Evolutionary conservation across 1,140 invertebrate species (phyloP).

Genomic region (Cyclargus thomasi): DNA sequence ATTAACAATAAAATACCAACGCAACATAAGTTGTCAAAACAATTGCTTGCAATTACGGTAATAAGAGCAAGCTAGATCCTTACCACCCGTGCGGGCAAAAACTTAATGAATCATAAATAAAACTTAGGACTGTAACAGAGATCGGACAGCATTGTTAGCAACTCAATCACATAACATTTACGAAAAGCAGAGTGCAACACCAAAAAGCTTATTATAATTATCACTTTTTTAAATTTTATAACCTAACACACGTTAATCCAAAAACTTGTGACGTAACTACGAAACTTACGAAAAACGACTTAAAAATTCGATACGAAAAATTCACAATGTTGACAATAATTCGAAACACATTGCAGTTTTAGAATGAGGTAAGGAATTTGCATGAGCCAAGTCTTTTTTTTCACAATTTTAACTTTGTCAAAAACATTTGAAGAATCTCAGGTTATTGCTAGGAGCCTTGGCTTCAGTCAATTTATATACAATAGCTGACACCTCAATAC

Average conservation of each 20-base stretch:
- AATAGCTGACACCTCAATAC: not conserved
- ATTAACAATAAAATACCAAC: constrained; percentile 20
- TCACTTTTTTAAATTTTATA: not conserved
- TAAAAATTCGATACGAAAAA: no score
- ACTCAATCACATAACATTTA: not conserved
- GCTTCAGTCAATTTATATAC: not conserved
- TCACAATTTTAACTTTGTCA: not conserved
- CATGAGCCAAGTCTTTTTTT: not conserved
- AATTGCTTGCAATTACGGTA: not conserved
- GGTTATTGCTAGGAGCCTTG: no score
- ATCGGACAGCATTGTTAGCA: constrained; percentile 1
- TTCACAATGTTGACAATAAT: not conserved
- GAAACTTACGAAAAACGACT: no score
- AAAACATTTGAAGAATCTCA: no score
- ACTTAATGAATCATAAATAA: constrained; percentile 29
- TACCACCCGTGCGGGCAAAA: not conserved
- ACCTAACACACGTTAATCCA: constrained; percentile 1
- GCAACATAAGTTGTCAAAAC: constrained; percentile 8
- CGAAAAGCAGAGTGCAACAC: not conserved
- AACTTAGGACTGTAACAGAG: constrained; percentile 24
- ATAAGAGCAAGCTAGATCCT: constrained; percentile 1
- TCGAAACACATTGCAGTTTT: constrained; percentile 55
- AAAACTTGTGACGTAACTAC: constrained; percentile 30
- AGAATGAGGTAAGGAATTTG: constrained; percentile 41
- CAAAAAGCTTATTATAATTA: constrained; percentile 5